These are phyloP conservation scores for Nephrotoma appendiculata DNA, from an alignment of 2,888 invertebrate species.

Conservation along the genomic window DNA sequence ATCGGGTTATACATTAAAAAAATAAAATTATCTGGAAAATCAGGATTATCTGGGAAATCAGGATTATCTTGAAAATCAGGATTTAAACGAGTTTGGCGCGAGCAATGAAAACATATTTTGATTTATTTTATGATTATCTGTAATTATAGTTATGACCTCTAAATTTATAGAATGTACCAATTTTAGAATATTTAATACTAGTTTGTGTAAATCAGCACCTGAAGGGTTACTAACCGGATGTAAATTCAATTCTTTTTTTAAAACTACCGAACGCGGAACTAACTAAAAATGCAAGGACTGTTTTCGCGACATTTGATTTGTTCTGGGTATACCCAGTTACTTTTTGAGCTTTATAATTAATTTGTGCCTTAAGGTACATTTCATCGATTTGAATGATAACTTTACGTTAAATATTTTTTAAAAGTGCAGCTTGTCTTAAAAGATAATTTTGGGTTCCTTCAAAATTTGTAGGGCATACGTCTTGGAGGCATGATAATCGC, in stretches of 20 bases:
- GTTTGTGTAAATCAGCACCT: background rate
- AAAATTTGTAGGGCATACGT: background rate
- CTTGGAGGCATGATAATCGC: background rate
- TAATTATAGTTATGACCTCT: background rate
- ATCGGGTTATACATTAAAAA: background rate
- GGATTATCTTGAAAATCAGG: too few species aligned
- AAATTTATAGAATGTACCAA: background rate
- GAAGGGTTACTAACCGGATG: background rate
- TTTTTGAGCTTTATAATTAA: background rate
- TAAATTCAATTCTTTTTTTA: background rate
- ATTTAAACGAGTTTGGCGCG: background rate
- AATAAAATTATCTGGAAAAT: background rate
- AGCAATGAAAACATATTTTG: background rate
- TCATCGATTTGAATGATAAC: background rate
- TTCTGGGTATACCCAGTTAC: background rate
- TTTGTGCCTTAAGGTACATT: slow-evolving; percentile 1
- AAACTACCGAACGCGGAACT: background rate
- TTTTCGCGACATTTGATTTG: background rate
- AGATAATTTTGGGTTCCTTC: background rate
- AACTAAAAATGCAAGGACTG: too few species aligned
- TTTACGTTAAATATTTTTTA: background rate
- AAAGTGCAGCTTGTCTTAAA: background rate
- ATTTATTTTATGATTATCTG: background rate
- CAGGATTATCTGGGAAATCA: background rate
- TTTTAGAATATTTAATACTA: background rate